These are phyloP conservation scores for Hemicordylus capensis DNA, from an alignment of 2,113 vertebrate species.

Conservation along the genomic window DNA sequence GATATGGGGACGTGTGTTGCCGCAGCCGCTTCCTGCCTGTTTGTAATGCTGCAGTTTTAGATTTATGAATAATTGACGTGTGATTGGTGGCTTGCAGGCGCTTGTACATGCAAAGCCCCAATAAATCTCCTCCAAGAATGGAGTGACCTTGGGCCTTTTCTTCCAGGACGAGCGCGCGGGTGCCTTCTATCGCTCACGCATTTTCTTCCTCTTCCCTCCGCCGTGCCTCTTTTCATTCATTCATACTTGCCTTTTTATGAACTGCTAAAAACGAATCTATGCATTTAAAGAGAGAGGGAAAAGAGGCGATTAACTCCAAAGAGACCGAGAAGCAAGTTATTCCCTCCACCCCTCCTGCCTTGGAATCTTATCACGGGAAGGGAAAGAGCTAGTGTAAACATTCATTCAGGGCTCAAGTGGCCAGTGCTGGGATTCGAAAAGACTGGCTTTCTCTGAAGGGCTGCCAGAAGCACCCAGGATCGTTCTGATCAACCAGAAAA, in stretches of 20 bases:
- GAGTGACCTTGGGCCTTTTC: slow-evolving; percentile 11
- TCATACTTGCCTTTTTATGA: slow-evolving; percentile 25
- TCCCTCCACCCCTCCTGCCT: background rate
- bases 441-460: background rate
- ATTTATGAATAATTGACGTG: slow-evolving; percentile 28
- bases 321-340: background rate
- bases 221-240: background rate
- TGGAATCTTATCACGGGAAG: background rate
- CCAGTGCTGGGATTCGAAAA: background rate
- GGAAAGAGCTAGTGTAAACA: background rate
- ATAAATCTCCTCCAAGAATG: background rate
- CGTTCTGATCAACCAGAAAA: too few species aligned
- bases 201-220: background rate
- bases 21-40: background rate
- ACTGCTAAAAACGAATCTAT: background rate
- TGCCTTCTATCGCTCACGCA: background rate
- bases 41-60: background rate
- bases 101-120: background rate
- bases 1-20: background rate
- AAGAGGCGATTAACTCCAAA: background rate
- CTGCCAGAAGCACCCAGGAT: too few species aligned
- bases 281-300: background rate
- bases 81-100: slow-evolving; percentile 11
- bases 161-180: background rate
- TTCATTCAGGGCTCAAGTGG: background rate